Evolutionary conservation across 2,797 vertebrate genomes (phyloP).

Genomic region (Channa striata): DNA sequence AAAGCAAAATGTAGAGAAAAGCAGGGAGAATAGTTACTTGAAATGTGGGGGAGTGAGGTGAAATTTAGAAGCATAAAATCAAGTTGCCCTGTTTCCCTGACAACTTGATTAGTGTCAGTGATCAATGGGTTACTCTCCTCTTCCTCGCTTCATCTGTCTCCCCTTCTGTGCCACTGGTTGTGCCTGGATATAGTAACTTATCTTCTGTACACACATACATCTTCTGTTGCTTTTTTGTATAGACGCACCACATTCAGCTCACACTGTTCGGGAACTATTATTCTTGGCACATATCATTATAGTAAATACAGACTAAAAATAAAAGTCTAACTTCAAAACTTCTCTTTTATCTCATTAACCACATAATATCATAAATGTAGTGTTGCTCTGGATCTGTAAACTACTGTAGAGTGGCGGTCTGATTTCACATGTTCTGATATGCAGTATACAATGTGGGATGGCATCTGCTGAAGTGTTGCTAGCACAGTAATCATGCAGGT

Average conservation of each 20-base stretch:
- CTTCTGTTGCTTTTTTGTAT: conserved; percentile 15
- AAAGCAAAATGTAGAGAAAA: neutral
- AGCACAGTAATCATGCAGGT: conserved; percentile 66
- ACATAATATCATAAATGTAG: conserved; percentile 29
- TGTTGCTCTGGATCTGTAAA: conserved; percentile 19
- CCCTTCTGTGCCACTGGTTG: conserved; percentile 36
- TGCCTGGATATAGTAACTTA: conserved; percentile 29
- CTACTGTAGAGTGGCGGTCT: conserved; percentile 8
- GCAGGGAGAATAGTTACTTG: neutral
- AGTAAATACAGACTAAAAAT: neutral
- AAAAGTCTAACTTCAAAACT: conserved; percentile 3
- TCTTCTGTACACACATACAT: conserved; percentile 12
- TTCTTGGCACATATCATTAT: no score
- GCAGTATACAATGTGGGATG: conserved; percentile 36
- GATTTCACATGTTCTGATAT: conserved; percentile 50
- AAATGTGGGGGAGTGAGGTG: conserved; percentile 15
- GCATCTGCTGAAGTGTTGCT: conserved; percentile 48
- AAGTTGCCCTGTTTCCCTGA: conserved; percentile 62
- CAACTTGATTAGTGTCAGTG: conserved; percentile 62
- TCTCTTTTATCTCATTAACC: neutral
- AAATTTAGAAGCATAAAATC: conserved; percentile 49
- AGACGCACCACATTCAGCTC: neutral
- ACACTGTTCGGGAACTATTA: no score
- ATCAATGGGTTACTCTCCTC: conserved; percentile 43
- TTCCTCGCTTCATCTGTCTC: conserved; percentile 26